Conservation (phyloP, 2,113 vertebrate species). For the Aphyosemion australe region DNA sequence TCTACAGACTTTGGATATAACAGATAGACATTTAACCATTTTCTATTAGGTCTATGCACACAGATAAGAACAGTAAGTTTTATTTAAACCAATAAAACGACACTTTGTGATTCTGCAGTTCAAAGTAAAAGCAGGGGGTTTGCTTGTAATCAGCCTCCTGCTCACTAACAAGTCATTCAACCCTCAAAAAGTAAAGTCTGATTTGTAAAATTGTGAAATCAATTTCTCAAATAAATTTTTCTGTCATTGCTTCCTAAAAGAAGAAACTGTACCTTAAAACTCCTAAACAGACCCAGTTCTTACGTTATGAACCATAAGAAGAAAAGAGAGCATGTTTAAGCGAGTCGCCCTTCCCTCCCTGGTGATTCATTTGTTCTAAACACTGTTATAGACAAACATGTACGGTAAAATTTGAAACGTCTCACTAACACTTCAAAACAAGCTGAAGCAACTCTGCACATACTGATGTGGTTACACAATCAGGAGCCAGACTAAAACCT, state of each 20-base stretch:
- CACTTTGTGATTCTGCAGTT: constrained; percentile 27
- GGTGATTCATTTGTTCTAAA: constrained; percentile 29
- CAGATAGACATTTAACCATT: constrained; percentile 5
- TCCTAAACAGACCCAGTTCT: constrained; percentile 12
- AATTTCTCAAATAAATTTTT: constrained; percentile 1
- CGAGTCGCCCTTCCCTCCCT: constrained; percentile 9
- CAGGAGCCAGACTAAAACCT: constrained; percentile 44
- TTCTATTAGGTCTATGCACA: constrained; percentile 13
- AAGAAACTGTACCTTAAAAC: constrained; percentile 6
- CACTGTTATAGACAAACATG: constrained; percentile 14
- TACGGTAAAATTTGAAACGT: constrained; percentile 2
- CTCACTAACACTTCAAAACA: constrained; percentile 20
- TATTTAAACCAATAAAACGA: constrained; percentile 5
- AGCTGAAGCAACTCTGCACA: constrained; percentile 33
- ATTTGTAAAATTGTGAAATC: constrained; percentile 1
- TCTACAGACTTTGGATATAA: too few relatives aligned
- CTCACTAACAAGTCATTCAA: constrained; percentile 23
- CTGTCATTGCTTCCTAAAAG: constrained; percentile 30
- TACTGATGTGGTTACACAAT: constrained; percentile 37
- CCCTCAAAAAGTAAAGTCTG: background rate
- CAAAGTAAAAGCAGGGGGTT: background rate
- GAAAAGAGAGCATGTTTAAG: constrained; percentile 24
- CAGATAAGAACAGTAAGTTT: background rate
- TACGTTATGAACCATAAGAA: background rate
- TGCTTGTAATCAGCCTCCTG: constrained; percentile 41